phyloP scores from a whole-genome alignment of 1,140 invertebrate species.

The Philopotamus ludificatus region DNA sequence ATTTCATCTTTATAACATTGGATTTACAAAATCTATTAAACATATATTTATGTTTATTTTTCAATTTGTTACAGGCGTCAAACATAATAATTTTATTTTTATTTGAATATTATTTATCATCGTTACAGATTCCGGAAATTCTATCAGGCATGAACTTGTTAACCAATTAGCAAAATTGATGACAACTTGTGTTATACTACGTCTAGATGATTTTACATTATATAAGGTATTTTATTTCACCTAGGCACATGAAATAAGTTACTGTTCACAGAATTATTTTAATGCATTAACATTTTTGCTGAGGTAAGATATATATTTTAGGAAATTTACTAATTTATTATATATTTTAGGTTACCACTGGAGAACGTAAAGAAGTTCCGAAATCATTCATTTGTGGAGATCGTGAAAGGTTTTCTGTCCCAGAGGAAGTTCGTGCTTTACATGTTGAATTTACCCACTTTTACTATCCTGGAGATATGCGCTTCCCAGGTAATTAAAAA shows the following conservation, averaged over 20 bases:
- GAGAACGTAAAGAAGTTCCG: conserved; percentile 47
- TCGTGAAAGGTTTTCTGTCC: conserved; percentile 77
- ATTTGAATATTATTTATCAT: too few species aligned
- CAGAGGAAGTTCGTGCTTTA: conserved; percentile 83
- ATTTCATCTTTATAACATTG: too few species aligned
- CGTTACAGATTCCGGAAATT: conserved; percentile 40
- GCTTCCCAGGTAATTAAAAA: conserved; percentile 86
- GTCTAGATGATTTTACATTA: conserved; percentile 85
- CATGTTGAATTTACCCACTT: conserved; percentile 96
- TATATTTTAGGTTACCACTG: conserved; percentile 49
- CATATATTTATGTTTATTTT: too few species aligned
- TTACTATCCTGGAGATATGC: conserved; percentile 92
- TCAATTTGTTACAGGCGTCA: not conserved
- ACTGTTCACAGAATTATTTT: not conserved
- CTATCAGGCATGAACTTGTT: conserved; percentile 67
- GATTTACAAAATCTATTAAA: too few species aligned
- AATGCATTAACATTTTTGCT: not conserved
- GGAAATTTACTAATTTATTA: not conserved
- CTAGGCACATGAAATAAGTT: not conserved
- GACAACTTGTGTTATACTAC: conserved; percentile 86
- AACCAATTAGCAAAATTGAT: conserved; percentile 82
- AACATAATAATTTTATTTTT: not conserved
- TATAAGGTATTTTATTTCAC: conserved; percentile 64
- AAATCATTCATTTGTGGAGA: conserved; percentile 66
- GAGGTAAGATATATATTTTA: not conserved